Base-by-base conservation (phyloP, 2,888 invertebrate genomes). In the Scaptomyza caliginosa region DNA sequence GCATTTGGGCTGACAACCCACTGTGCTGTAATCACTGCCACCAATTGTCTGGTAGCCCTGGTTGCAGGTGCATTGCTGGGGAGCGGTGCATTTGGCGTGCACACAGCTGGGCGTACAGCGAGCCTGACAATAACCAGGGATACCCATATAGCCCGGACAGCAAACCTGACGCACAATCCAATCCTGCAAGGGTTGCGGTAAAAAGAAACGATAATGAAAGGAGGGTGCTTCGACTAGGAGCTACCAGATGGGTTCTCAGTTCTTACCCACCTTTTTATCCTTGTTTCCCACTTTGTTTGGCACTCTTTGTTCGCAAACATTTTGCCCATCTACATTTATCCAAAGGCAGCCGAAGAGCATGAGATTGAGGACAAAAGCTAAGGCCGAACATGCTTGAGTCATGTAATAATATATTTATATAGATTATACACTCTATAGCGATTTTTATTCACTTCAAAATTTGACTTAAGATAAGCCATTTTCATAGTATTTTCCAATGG, bases 1-100 rank as follows among this genome's bases (percentile, higher is more conserved):
- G 24, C 62, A 62, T 3, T 45, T 32, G 23, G 60, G 62, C 26
- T 62, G 63, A n/a, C 60, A 62, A 5, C 62, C 60, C 21, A 11
- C 11, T 8, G 17, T 17, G 26, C 46, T 48, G 13, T 21, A 4
- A 8, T 40, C 26, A 0, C 0, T 7, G 24, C 51, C 39, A 30
- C 19, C 24, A 7, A n/a, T 0, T 5, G 50, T 43, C 7, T 32
- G 34, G 23, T 60, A 60, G 4, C 60, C 60, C 11, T 17, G 17
- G 21, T 42, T 28, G 28, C 60, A 60, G 17, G 60, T 62, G 34
- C 62, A 60, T 24, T 48, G 8, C 49, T 60, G 60, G 0, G 62
- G 48, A 2, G 17, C 60, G 13, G 40, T 60, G 16, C 60, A 60
- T 8, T 34, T 30, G 8, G 60, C 62, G 19, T 48, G 0, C 6